Evolutionary conservation across 2,888 invertebrate genomes (phyloP).

Genomic region (Pedicia rivosa): DNA sequence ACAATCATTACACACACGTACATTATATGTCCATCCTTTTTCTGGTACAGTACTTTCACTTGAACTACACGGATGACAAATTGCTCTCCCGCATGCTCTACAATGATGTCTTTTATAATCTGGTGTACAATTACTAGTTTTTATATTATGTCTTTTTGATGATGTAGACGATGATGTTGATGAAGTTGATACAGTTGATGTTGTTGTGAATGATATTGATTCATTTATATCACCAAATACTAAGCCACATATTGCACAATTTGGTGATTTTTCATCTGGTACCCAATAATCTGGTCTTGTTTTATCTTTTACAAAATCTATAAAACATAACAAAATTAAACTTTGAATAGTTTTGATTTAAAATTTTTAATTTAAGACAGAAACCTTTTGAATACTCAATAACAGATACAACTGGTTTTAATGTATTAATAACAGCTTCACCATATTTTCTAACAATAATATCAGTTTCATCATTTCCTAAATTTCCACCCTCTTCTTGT

Average conservation of each 20-base stretch:
- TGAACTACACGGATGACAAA: conserved; percentile 41
- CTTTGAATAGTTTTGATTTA: too few species aligned
- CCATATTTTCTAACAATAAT: conserved; percentile 44
- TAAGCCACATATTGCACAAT: conserved; percentile 46
- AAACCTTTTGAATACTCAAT: conserved; percentile 56
- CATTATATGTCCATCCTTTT: conserved; percentile 55
- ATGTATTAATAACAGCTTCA: conserved; percentile 54
- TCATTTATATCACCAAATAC: conserved; percentile 37
- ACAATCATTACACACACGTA: conserved; percentile 60
- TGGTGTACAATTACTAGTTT: conserved; percentile 11
- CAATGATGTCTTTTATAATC: conserved; percentile 45
- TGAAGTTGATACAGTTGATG: too few species aligned
- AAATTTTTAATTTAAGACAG: too few species aligned
- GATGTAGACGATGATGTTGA: too few species aligned
- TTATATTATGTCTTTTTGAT: too few species aligned
- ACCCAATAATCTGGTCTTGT: conserved; percentile 67
- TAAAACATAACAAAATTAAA: conserved; percentile 8
- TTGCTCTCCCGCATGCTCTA: conserved; percentile 52
- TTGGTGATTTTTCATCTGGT: conserved; percentile 50
- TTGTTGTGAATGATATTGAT: conserved; percentile 21
- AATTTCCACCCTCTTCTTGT: not conserved
- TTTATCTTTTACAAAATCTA: conserved; percentile 53
- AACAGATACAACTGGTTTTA: conserved; percentile 52
- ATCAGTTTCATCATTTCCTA: conserved; percentile 35
- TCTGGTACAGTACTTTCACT: conserved; percentile 47